A percentile compares a stretch with the other conserved stretches of the same genome.
Conservation (phyloP, 2,888 invertebrate genomes). For the Melanchra persicariae region DNA sequence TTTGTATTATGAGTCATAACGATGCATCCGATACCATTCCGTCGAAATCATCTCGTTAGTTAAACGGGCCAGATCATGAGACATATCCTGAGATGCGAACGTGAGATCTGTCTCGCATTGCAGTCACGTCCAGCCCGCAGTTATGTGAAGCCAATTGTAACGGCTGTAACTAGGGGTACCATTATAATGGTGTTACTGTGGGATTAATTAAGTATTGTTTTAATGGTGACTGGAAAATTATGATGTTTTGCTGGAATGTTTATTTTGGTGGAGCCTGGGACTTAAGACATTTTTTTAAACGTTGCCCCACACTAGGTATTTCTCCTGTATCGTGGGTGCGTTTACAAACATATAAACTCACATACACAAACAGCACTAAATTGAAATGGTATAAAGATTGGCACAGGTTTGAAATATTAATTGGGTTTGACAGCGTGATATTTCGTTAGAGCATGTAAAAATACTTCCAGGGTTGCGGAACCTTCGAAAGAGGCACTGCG, state of each 20-base stretch:
- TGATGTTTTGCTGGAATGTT: neutral
- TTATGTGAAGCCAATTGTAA: slow-evolving; percentile 53
- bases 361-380: too few relatives aligned
- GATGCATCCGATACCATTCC: slow-evolving; percentile 38
- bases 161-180: slow-evolving; percentile 20
- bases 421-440: too few relatives aligned
- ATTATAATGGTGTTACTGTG: slow-evolving; percentile 31
- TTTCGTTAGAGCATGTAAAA: too few relatives aligned
- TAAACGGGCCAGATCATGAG: slow-evolving; percentile 53
- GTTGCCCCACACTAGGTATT: too few relatives aligned
- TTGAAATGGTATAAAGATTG: too few relatives aligned
- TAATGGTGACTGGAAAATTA: neutral
- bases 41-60: slow-evolving; percentile 43
- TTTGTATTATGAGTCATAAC: slow-evolving; percentile 35
- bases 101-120: slow-evolving; percentile 45
- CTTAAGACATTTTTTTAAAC: too few relatives aligned
- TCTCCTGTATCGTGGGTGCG: too few relatives aligned
- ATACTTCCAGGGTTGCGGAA: too few relatives aligned
- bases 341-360: too few relatives aligned
- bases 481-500: too few relatives aligned
- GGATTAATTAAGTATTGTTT: slow-evolving; percentile 27
- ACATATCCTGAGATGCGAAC: slow-evolving; percentile 54
- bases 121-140: slow-evolving; percentile 58
- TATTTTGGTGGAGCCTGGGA: too few relatives aligned
- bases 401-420: too few relatives aligned